A percentile compares a stretch with the other conserved stretches of the same genome.
Conservation (phyloP, 2,113 vertebrate genomes). For the Vulpes lagopus region DNA sequence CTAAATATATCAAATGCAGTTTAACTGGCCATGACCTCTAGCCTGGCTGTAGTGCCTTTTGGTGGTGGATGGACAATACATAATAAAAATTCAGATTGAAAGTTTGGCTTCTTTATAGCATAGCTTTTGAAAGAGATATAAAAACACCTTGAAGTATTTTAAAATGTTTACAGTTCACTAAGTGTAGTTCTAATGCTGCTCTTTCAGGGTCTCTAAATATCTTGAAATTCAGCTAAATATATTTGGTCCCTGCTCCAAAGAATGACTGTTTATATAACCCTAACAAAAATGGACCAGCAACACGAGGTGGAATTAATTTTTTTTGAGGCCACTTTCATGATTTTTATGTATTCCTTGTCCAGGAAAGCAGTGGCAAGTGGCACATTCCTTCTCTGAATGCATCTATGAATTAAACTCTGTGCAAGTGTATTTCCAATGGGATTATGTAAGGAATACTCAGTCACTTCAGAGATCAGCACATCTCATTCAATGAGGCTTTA, state of each 20-base stretch:
- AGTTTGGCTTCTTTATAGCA: slow-evolving; percentile 49
- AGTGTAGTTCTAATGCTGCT: not conserved
- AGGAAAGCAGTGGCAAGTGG: not conserved
- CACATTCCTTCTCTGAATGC: slow-evolving; percentile 1
- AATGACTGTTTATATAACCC: not conserved
- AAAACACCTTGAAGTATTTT: slow-evolving; percentile 4
- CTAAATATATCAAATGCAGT: slow-evolving; percentile 43
- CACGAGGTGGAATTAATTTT: slow-evolving; percentile 34
- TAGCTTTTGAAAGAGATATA: not conserved
- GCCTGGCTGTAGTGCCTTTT: not conserved
- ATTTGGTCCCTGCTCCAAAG: not conserved
- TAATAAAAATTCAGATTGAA: slow-evolving; percentile 14
- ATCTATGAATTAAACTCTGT: slow-evolving; percentile 23
- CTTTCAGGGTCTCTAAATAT: not conserved
- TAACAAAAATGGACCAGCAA: not conserved
- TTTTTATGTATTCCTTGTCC: slow-evolving; percentile 44
- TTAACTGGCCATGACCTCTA: not conserved
- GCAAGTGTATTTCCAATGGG: not conserved
- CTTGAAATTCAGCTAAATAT: not conserved
- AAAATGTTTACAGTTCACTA: not conserved
- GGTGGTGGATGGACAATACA: not conserved
- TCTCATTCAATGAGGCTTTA: not conserved
- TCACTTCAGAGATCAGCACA: not conserved
- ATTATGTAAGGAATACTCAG: not conserved
- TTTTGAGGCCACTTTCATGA: slow-evolving; percentile 21